Percentiles rank a stretch among this genome's conserved stretches.
Evolutionary conservation across 1,140 invertebrate genomes (phyloP).

Genomic region (Nasonia giraulti): DNA sequence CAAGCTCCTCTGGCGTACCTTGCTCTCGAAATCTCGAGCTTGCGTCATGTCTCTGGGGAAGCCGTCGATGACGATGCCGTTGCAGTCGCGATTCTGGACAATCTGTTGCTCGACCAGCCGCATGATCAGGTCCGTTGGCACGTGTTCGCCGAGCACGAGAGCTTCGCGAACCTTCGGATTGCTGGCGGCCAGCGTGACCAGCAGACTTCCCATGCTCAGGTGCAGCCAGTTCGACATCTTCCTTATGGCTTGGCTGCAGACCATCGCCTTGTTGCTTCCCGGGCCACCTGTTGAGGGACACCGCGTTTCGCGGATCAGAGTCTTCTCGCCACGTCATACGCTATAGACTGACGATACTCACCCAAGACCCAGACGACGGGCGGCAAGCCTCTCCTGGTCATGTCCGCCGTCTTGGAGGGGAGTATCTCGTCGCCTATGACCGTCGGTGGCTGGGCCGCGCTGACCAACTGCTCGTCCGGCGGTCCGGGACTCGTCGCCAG

Average conservation of each 20-base stretch:
- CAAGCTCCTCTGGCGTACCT: constrained; percentile 75
- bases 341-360: constrained; percentile 54
- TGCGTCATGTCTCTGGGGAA: constrained; percentile 92
- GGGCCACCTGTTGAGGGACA: constrained; percentile 78
- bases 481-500: not conserved
- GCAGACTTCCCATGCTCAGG: constrained; percentile 82
- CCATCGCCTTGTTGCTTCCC: constrained; percentile 84
- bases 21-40: constrained; percentile 87
- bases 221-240: constrained; percentile 84
- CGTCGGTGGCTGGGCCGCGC: not conserved
- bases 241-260: constrained; percentile 81
- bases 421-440: not conserved
- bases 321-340: not conserved
- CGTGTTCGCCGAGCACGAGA: constrained; percentile 88
- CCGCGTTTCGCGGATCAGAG: too few relatives aligned
- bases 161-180: constrained; percentile 79
- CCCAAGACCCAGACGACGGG: constrained; percentile 86
- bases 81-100: constrained; percentile 72
- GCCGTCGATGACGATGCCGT: constrained; percentile 91
- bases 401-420: constrained; percentile 62
- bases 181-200: constrained; percentile 78
- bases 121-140: constrained; percentile 81
- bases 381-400: constrained; percentile 73
- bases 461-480: constrained; percentile 44
- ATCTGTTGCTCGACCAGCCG: constrained; percentile 81